Evolutionary conservation across 2,797 vertebrate genomes (phyloP), one percentile per base, ranked within the genome.

Genomic region (Anableps anableps): DNA sequence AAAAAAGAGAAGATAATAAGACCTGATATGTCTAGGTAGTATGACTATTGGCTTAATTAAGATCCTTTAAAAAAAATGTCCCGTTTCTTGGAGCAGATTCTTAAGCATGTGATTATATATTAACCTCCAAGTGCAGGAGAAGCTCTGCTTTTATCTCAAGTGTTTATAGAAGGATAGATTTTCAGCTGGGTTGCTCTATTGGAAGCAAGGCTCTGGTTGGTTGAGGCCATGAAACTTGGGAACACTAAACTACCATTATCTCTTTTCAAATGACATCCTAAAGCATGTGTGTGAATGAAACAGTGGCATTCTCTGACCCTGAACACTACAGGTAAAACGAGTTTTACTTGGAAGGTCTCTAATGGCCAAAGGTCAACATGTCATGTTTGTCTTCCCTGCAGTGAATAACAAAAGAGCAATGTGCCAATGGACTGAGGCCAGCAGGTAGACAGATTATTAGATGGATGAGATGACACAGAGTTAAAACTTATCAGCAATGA

Each of bases 301-400:
- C 90, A 88, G 89, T 94, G 88, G 91, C 91, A 53, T 86, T 91
- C 88, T 34, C 78, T 93, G 94, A 95, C 92, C 94, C 93, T 3
- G 38, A 86, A 87, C 80, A 21, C 86, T 31, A 76, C 86, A 93
- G 90, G 93, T 93, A 93, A 91, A 91, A 93, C 76, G 80, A 89
- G 87, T 92, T 88, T 88, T 82, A 81, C 89, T 86, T 72, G 73
- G 91, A 93, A 94, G 89, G 80, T 86, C 91, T 92, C 87, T 94
- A 95, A 95, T 94, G 93, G 94, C 89, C 80, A 86, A 90, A 89
- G 96, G 96, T 96, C 94, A 94, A 84, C 86, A 36, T 94, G 96
- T 94, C 92, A 92, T 95, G 95, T 96, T 96, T 96, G 95, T 90
- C 88, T 93, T 95, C 89, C 94, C 94, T 87, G 90, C 88, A 93